Base-by-base conservation (phyloP, 2,888 invertebrate species). In the Erebia aethiops region DNA sequence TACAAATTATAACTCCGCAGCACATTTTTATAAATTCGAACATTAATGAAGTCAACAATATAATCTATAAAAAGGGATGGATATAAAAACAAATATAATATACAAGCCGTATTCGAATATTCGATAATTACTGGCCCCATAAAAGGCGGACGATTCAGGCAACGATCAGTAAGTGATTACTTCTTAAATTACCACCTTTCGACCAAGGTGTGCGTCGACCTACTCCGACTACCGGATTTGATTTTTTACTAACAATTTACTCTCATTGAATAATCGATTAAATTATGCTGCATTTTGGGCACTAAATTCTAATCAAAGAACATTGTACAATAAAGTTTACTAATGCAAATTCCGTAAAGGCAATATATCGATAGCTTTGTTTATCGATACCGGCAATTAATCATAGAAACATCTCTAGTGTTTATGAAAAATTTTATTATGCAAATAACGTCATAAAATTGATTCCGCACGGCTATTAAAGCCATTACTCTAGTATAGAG, bases 61-160 rank as follows among this genome's bases (percentile, higher is more conserved):
- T 63, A 35, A 49, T 62, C 41, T 46, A 88, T 83, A 89, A 91
- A 90, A 89, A 18, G 88, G 79, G 73, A 80, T 78, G 68, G 60
- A 81, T 84, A 85, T 84, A 82, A 83, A 86, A 87, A 88, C 2
- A 3, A n/a, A 54, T 64, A 54, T 54, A 11, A 54, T 87, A 87
- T 86, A 87, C 89, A 89, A 87, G 81, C 76, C 80, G 78, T 76
- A 75, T 78, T 78, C 78, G 81, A 81, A 82, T 82, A 84, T 84
- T 87, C 87, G 85, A 88, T 87, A 89, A 90, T 88, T 87, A 88
- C 82, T 79, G 85, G 83, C 87, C 87, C 89, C 88, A 87, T 90
- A 87, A 85, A 88, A 87, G 88, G 88, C 87, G 84, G 85, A 79
- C 80, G 82, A 87, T 84, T 85, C 85, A 79, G 83, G 81, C 82